Percentiles rank a stretch among this genome's conserved stretches.
These are phyloP conservation scores for Drosophila prosaltans DNA, from an alignment of 1,140 invertebrate genomes.

Conservation along the genomic window DNA sequence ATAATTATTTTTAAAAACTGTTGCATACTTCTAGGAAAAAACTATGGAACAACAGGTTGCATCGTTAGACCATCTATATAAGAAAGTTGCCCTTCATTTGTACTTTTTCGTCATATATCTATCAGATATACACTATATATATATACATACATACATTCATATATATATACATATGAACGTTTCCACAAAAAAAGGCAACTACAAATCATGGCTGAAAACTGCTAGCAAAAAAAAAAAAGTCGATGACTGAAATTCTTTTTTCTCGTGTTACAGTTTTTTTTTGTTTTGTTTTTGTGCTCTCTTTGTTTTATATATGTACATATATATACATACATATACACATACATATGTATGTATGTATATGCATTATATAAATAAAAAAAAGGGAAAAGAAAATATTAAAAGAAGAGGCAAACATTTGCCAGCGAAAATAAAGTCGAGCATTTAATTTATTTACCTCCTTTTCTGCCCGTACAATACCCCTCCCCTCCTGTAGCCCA, in stretches of 20 bases:
- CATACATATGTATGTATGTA: too few species aligned
- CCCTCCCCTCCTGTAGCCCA: background rate
- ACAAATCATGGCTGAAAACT: slow-evolving; percentile 12
- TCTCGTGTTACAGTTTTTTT: background rate
- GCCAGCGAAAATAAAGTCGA: slow-evolving; percentile 74
- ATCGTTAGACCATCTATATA: too few species aligned
- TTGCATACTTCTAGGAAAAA: slow-evolving; percentile 5
- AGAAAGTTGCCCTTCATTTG: background rate
- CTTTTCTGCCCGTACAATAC: slow-evolving; percentile 11
- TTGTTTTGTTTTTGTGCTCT: background rate
- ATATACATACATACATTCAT: background rate
- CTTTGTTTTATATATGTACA: slow-evolving; percentile 6
- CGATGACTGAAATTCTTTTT: slow-evolving; percentile 6
- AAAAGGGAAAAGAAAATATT: slow-evolving; percentile 67
- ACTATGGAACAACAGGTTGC: background rate
- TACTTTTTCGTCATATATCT: background rate
- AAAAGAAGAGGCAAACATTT: slow-evolving; percentile 70
- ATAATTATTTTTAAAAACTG: slow-evolving; percentile 4
- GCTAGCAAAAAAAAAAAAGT: background rate
- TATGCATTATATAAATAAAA: background rate
- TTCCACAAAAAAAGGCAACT: background rate
- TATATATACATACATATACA: slow-evolving; percentile 2
- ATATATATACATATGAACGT: too few species aligned
- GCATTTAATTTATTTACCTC: slow-evolving; percentile 78
- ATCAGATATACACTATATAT: background rate